Conservation (phyloP, 2,113 vertebrate genomes). For the Melierax canorus region DNA sequence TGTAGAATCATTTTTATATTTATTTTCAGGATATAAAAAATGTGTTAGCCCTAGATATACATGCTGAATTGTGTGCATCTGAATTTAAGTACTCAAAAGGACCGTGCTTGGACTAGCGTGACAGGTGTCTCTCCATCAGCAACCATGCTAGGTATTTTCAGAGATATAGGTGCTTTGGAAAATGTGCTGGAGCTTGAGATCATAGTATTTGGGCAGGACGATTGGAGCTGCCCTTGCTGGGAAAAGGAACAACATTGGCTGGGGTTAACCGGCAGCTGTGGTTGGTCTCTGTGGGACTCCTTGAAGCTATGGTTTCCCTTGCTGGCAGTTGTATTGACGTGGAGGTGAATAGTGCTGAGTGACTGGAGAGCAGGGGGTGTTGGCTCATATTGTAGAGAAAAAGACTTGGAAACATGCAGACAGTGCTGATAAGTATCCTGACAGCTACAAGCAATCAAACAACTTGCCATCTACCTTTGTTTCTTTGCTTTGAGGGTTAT, state of each 20-base stretch:
- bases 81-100: background rate
- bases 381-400: background rate
- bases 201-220: rapidly evolving
- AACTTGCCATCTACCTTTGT: background rate
- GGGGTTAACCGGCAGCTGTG: background rate
- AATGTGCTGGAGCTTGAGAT: background rate
- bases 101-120: background rate
- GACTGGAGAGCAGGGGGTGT: background rate
- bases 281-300: background rate
- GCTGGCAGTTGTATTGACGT: rapidly evolving
- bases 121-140: background rate
- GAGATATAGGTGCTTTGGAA: background rate
- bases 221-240: background rate
- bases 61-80: rapidly evolving
- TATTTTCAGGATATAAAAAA: background rate
- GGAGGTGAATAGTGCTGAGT: background rate
- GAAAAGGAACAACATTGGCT: background rate
- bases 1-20: background rate
- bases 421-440: background rate
- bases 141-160: background rate
- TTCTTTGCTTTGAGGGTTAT: background rate
- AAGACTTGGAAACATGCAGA: background rate
- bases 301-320: background rate
- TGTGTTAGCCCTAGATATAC: background rate
- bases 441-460: background rate